Evolutionary conservation across 2,113 vertebrate genomes (phyloP).

Genomic region (Psittacula cyanocephala): DNA sequence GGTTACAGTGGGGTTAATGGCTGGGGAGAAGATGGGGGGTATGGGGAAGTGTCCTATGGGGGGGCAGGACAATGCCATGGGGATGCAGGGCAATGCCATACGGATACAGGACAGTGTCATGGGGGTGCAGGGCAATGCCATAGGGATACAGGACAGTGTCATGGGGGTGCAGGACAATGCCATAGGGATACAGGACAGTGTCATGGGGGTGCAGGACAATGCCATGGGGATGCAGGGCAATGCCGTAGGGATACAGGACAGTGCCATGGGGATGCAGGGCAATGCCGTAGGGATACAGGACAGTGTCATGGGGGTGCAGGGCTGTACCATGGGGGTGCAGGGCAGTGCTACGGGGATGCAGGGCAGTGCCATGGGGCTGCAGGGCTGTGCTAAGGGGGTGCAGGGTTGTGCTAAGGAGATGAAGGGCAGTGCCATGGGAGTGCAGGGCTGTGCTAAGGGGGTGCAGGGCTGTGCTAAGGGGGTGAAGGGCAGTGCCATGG

Average conservation of each 20-base stretch:
- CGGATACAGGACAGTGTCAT: no score
- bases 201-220: rapidly evolving
- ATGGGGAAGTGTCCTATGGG: neutral
- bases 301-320: neutral
- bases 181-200: neutral
- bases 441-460: neutral
- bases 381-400: neutral
- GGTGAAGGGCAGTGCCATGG: neutral
- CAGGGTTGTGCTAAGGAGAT: no score
- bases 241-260: no score
- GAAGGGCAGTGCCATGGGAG: no score
- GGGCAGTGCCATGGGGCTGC: neutral
- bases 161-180: neutral
- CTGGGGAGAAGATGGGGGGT: neutral
- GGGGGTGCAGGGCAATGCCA: no score
- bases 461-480: neutral
- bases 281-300: no score
- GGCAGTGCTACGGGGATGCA: neutral
- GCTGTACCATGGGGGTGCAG: no score
- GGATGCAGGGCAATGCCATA: neutral
- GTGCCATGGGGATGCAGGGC: neutral
- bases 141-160: no score
- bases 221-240: no score
- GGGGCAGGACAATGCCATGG: neutral
- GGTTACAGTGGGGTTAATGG: rapidly evolving